Percentiles rank a stretch among this genome's conserved stretches.
phyloP scores from a whole-genome alignment of 1,140 invertebrate species.

The Zaprionus davidi region DNA sequence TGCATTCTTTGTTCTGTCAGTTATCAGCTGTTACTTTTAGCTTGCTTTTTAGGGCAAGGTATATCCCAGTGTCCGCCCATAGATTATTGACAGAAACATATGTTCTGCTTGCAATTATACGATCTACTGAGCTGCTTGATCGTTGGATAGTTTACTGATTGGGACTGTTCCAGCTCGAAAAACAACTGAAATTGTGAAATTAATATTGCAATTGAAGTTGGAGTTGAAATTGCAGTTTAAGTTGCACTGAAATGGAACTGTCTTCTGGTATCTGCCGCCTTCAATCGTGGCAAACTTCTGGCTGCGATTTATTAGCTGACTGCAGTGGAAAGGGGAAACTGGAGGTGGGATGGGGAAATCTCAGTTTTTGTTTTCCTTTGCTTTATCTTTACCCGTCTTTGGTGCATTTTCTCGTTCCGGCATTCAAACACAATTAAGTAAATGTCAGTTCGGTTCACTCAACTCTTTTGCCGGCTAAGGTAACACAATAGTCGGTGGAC shows the following conservation, averaged over 20 bases:
- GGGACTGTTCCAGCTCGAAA: background rate
- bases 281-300: background rate
- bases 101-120: background rate
- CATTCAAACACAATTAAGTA: slow-evolving; percentile 74
- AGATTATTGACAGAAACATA: background rate
- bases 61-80: background rate
- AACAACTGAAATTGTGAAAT: background rate
- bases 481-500: slow-evolving; percentile 25
- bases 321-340: background rate
- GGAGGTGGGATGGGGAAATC: background rate
- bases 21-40: too few relatives aligned
- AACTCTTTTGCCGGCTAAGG: slow-evolving; percentile 43
- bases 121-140: background rate
- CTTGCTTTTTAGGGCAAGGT: too few relatives aligned
- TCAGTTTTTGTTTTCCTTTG: background rate
- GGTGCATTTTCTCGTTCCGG: slow-evolving; percentile 60
- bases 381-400: slow-evolving; percentile 2
- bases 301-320: background rate
- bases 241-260: background rate
- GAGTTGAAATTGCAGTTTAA: background rate
- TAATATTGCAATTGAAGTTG: background rate
- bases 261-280: background rate
- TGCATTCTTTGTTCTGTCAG: too few relatives aligned
- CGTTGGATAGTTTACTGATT: background rate
- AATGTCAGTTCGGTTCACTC: slow-evolving; percentile 73